Percentiles rank a stretch among this genome's conserved stretches.
Evolutionary conservation across 2,888 invertebrate genomes (phyloP).

Genomic region (Acleris laterana): DNA sequence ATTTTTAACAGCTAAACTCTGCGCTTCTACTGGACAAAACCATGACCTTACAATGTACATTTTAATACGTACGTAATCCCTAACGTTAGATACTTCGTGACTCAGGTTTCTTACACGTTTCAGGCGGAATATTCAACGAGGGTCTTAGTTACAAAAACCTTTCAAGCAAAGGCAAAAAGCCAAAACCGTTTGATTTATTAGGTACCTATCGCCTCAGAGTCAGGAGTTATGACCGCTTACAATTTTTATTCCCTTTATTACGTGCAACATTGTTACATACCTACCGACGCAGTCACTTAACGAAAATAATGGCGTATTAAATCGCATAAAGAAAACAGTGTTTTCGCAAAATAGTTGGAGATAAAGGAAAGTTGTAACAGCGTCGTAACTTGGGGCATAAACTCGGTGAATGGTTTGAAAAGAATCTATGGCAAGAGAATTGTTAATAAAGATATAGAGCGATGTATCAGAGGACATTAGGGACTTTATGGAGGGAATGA

Average conservation of each 20-base stretch:
- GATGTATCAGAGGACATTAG: slow-evolving; percentile 80
- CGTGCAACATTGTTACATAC: slow-evolving; percentile 75
- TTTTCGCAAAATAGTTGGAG: slow-evolving; percentile 81
- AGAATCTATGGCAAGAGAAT: slow-evolving; percentile 78
- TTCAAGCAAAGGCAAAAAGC: slow-evolving; percentile 63
- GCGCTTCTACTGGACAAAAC: too few relatives aligned
- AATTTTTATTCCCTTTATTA: slow-evolving; percentile 72
- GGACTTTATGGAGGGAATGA: slow-evolving; percentile 72
- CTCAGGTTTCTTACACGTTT: slow-evolving; percentile 38
- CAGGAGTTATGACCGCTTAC: slow-evolving; percentile 67
- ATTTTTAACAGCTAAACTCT: too few relatives aligned
- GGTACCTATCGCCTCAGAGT: slow-evolving; percentile 63
- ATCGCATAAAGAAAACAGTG: slow-evolving; percentile 82
- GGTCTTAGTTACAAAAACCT: slow-evolving; percentile 60
- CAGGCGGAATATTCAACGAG: slow-evolving; percentile 60
- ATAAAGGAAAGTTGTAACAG: slow-evolving; percentile 79
- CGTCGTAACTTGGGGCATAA: slow-evolving; percentile 79
- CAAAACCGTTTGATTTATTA: slow-evolving; percentile 71
- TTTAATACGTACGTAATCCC: background rate
- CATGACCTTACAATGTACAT: slow-evolving; percentile 14
- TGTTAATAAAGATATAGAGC: slow-evolving; percentile 83
- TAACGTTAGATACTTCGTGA: background rate
- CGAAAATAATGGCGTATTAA: slow-evolving; percentile 79
- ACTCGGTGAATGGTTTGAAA: slow-evolving; percentile 76
- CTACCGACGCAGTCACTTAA: slow-evolving; percentile 68